Base-by-base conservation (phyloP, 2,113 vertebrate species). In the Laticauda laticaudata region DNA sequence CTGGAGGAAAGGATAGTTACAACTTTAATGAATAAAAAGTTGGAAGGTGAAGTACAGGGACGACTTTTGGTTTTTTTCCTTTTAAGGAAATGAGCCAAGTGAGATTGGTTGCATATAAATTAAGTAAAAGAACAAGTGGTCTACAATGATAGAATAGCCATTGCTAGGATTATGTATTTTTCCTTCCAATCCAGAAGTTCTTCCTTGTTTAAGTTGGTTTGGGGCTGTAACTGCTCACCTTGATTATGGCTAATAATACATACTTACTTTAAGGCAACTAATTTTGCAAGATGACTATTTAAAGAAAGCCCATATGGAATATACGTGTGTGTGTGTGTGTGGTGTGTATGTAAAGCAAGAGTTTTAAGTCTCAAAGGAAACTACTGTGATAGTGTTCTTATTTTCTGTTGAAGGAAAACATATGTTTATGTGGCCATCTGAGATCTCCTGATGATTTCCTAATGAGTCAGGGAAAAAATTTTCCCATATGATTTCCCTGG, bases 221-320 rank as follows among this genome's bases (percentile, higher is more conserved):
- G 51, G 26, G 48, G 6, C 34, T 91, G 24, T 26, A 54, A 81
- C 29, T 39, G 64, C 29, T 91, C 20, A n/a, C 55, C 51, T n/a
- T n/a, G 54, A 7, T 88, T 11, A 55, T 75, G 87, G 91, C 88
- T 86, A 51, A 69, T 55, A 87, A 55, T 59, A 39, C 18, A 93
- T 94, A 94, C 90, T 34, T 85, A 21, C 14, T 3, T 59, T 96
- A 21, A 86, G 94, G 90, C 94, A 94, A 95, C 18, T 86, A 53
- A 20, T 96, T 92, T 59, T 5, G 55, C 20, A 92, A 90, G n/a
- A 93, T 81, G 24, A 51, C 0, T 86, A 26, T 86, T 86, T 26
- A 57, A 29, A 11, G 55, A 48, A 86, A 91, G 20, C 3, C 29
- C 64, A 12, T 64, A 64, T 29, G 55, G 48, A 51, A 51, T 51